A percentile compares a stretch with the other conserved stretches of the same genome.
phyloP scores from a whole-genome alignment of 2,113 vertebrate genomes.

The Bubo scandiacus region DNA sequence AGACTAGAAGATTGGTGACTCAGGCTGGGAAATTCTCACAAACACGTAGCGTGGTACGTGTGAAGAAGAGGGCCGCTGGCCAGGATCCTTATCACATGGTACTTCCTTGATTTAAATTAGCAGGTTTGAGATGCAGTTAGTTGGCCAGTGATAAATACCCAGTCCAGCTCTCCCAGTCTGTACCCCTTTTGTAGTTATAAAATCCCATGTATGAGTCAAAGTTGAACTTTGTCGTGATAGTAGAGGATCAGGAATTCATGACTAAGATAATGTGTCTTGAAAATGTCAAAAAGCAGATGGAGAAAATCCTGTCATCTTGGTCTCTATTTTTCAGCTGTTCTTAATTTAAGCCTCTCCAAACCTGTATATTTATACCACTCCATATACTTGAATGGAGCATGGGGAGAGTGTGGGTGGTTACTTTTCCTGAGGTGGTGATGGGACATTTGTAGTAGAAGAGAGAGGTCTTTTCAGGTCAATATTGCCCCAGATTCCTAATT shows the following conservation, averaged over 20 bases:
- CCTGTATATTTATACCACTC: background rate
- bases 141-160: background rate
- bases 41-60: fast-evolving
- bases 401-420: background rate
- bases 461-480: background rate
- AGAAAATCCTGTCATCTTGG: background rate
- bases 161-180: background rate
- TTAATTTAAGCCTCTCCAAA: background rate
- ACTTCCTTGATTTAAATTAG: background rate
- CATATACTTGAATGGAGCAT: background rate
- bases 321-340: background rate
- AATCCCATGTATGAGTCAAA: background rate
- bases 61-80: background rate
- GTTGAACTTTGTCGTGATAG: background rate
- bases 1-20: background rate
- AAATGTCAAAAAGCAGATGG: constrained; percentile 9
- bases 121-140: background rate
- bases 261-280: background rate
- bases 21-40: background rate
- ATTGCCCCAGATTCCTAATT: background rate
- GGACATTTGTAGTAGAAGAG: background rate
- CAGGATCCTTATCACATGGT: background rate
- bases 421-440: background rate
- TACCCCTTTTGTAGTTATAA: background rate
- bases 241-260: background rate